These are phyloP conservation scores for Cyphomyrmex costatus DNA, from an alignment of 1,140 invertebrate species.

Conservation along the genomic window DNA sequence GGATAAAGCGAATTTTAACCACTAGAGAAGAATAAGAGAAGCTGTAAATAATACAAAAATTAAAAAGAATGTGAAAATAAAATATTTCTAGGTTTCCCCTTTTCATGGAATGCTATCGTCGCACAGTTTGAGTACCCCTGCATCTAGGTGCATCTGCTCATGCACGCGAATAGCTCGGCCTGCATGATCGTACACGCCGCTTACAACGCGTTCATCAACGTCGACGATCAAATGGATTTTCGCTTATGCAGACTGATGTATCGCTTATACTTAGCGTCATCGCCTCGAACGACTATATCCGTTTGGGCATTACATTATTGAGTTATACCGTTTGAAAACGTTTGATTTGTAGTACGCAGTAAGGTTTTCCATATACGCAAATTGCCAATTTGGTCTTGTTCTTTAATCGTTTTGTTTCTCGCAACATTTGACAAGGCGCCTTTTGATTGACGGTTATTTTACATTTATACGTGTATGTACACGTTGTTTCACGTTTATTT, in stretches of 20 bases:
- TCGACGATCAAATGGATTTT: conserved; percentile 61
- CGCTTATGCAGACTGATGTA: conserved; percentile 52
- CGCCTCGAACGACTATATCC: conserved; percentile 58
- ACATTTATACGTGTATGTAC: neutral
- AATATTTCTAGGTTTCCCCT: neutral
- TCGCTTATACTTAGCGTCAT: conserved; percentile 58
- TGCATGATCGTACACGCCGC: conserved; percentile 26
- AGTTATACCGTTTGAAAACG: conserved; percentile 18
- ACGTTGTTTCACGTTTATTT: too few species aligned
- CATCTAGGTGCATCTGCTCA: conserved; percentile 40
- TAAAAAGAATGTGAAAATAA: neutral
- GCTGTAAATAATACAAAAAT: neutral
- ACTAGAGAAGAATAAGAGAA: neutral
- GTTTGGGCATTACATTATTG: conserved; percentile 20
- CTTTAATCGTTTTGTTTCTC: neutral
- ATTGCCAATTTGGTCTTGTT: conserved; percentile 23
- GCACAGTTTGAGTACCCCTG: conserved; percentile 51
- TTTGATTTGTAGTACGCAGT: neutral
- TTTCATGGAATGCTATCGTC: neutral
- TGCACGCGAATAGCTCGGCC: conserved; percentile 28
- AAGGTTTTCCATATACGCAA: neutral
- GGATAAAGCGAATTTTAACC: neutral
- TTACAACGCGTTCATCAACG: conserved; percentile 61
- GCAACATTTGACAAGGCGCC: neutral
- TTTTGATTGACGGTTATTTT: neutral